Conservation (phyloP, 2,888 invertebrate genomes). For the Rotaria sp. region DNA sequence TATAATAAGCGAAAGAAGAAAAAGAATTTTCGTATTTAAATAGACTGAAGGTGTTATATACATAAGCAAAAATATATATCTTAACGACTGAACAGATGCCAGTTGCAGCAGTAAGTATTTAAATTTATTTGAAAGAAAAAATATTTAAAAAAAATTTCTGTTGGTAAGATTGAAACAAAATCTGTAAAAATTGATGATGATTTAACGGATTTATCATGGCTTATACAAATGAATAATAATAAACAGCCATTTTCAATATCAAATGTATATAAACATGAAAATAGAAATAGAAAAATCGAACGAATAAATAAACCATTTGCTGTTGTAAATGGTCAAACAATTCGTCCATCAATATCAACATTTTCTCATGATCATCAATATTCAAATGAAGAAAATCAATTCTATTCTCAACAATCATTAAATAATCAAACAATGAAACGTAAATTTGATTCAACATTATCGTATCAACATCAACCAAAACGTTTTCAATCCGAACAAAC, state of each 20-base stretch:
- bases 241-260: neutral
- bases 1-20: slow-evolving; percentile 2
- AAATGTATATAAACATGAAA: neutral
- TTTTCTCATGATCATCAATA: neutral
- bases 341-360: neutral
- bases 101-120: neutral
- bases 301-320: neutral
- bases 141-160: no score
- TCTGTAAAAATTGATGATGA: slow-evolving; percentile 10
- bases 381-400: slow-evolving; percentile 5
- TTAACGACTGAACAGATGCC: neutral
- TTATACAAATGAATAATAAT: slow-evolving; percentile 5
- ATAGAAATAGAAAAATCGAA: neutral
- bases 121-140: no score
- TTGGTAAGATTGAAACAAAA: neutral
- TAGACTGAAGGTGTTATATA: slow-evolving; percentile 19
- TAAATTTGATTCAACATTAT: neutral
- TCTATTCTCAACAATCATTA: neutral
- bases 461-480: neutral
- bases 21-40: slow-evolving; percentile 5
- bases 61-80: neutral
- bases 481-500: neutral
- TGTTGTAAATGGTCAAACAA: neutral
- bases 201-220: neutral
- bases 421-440: neutral